Percentiles rank a stretch among this genome's conserved stretches.
These are phyloP conservation scores for Gandaritis pyraliata DNA, from an alignment of 2,888 invertebrate genomes.

Conservation along the genomic window DNA sequence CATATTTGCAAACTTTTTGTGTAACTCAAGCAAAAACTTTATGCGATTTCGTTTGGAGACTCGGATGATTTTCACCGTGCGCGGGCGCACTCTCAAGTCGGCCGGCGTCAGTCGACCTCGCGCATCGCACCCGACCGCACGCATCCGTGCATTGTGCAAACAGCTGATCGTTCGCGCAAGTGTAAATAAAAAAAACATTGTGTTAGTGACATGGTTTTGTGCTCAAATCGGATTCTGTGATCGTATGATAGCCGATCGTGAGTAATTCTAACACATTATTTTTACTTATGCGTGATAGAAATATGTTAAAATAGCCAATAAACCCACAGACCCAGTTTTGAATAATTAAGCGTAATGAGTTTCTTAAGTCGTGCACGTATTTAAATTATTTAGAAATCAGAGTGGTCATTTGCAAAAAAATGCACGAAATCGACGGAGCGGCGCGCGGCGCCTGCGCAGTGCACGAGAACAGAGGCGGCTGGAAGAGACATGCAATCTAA, in stretches of 20 bases:
- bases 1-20: conserved; percentile 13
- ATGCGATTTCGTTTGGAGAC: conserved; percentile 56
- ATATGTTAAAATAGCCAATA: conserved; percentile 29
- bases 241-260: conserved; percentile 70
- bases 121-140: conserved; percentile 54
- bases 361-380: conserved; percentile 75
- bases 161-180: conserved; percentile 56
- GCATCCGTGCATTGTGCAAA: conserved; percentile 43
- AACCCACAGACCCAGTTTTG: conserved; percentile 70
- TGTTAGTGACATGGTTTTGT: conserved; percentile 82
- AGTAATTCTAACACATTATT: conserved; percentile 46
- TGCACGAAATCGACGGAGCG: conserved; percentile 79
- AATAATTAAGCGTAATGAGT: conserved; percentile 68
- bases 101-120: conserved; percentile 59
- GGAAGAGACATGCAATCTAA: conserved; percentile 42
- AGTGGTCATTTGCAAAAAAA: conserved; percentile 79
- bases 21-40: conserved; percentile 11
- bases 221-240: conserved; percentile 75
- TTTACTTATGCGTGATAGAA: conserved; percentile 6
- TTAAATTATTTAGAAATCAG: conserved; percentile 83
- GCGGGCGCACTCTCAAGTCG: conserved; percentile 41
- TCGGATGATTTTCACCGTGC: conserved; percentile 59
- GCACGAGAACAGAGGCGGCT: conserved; percentile 52
- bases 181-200: conserved; percentile 61
- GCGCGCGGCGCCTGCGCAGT: conserved; percentile 46